Percentiles rank a stretch among this genome's conserved stretches.
Evolutionary conservation across 2,113 vertebrate genomes (phyloP).

Genomic region (Platanista minor): DNA sequence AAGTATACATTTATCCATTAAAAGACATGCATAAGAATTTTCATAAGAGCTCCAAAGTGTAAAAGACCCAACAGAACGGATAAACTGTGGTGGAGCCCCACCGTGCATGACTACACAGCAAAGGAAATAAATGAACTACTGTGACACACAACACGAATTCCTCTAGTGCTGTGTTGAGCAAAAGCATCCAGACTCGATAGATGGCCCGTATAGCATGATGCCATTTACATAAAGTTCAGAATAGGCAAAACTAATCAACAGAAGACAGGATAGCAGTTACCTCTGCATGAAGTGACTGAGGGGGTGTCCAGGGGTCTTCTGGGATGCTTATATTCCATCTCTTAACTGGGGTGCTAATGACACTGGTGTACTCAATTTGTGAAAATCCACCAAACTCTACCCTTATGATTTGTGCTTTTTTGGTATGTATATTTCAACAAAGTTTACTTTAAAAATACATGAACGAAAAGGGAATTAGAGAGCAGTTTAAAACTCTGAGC

Average conservation of each 20-base stretch:
- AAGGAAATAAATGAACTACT: neutral
- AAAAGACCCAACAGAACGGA: neutral
- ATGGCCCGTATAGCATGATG: neutral
- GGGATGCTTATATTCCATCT: neutral
- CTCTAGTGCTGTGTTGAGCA: neutral
- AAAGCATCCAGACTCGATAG: neutral
- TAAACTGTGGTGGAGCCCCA: neutral
- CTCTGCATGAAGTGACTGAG: neutral
- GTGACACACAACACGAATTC: neutral
- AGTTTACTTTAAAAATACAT: neutral
- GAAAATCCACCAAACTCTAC: neutral
- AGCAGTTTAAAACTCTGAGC: neutral
- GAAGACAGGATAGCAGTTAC: neutral
- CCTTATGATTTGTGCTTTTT: neutral
- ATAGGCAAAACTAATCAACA: neutral
- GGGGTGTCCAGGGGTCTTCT: neutral
- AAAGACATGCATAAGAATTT: neutral
- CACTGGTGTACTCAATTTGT: neutral
- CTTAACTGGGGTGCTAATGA: neutral
- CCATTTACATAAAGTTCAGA: neutral
- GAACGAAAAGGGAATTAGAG: neutral
- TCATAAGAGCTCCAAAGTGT: neutral
- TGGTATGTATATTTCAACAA: neutral
- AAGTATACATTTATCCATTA: neutral
- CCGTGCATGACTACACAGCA: rapidly evolving